Evolutionary conservation across 1,140 invertebrate genomes (phyloP).

Genomic region (Temnothorax longispinosus): DNA sequence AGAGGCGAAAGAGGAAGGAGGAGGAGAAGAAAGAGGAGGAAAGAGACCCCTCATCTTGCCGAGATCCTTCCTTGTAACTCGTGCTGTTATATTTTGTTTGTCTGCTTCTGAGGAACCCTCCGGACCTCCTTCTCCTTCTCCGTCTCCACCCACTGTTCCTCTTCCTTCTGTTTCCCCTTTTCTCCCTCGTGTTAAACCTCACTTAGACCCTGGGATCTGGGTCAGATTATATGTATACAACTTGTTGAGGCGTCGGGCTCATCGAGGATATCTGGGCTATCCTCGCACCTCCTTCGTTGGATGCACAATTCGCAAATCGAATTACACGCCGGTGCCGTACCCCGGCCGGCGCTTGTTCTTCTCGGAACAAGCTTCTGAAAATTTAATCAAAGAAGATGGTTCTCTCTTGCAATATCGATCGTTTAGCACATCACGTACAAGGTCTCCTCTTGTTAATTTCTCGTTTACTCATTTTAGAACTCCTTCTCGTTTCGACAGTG

Average conservation of each 20-base stretch:
- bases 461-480: neutral
- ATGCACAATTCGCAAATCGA: conserved; percentile 72
- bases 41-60: conserved; percentile 73
- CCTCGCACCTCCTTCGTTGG: conserved; percentile 44
- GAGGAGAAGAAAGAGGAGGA: neutral
- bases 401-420: neutral
- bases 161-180: conserved; percentile 61
- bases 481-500: neutral
- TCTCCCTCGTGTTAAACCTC: conserved; percentile 75
- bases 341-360: conserved; percentile 11
- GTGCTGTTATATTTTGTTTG: conserved; percentile 82
- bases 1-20: neutral
- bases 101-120: conserved; percentile 78
- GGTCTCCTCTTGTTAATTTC: neutral
- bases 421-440: neutral
- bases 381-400: neutral
- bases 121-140: conserved; percentile 61
- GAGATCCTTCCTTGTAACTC: conserved; percentile 77
- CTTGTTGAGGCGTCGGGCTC: conserved; percentile 76
- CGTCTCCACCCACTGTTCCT: conserved; percentile 22
- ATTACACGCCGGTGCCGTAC: conserved; percentile 50
- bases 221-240: conserved; percentile 82
- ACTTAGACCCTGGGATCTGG: conserved; percentile 80
- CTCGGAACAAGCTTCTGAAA: neutral
- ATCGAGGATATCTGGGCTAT: conserved; percentile 64